phyloP scores from a whole-genome alignment of 2,888 invertebrate species.

The Parthenolecanium corni region DNA sequence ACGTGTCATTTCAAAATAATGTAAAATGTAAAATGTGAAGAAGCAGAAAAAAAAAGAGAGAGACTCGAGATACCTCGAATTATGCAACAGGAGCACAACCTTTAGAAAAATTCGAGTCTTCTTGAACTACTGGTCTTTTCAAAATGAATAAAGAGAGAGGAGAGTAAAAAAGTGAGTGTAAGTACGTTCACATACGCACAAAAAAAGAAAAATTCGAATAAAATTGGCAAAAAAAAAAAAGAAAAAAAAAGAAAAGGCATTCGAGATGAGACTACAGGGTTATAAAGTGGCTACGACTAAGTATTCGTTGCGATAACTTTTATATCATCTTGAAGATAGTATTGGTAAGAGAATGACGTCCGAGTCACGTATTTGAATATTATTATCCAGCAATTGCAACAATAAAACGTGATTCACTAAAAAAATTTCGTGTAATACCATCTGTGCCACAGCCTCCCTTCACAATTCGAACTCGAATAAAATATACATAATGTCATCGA shows the following conservation, averaged over 20 bases:
- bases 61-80: too few relatives aligned
- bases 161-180: too few relatives aligned
- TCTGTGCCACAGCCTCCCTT: not conserved
- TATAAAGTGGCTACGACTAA: too few relatives aligned
- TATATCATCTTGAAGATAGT: not conserved
- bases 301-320: not conserved
- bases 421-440: slow-evolving; percentile 18
- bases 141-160: too few relatives aligned
- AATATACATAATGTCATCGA: too few relatives aligned
- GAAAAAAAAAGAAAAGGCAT: not conserved
- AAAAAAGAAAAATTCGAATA: too few relatives aligned
- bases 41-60: too few relatives aligned
- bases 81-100: too few relatives aligned
- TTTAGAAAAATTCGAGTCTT: too few relatives aligned
- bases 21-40: not conserved
- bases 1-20: slow-evolving; percentile 15
- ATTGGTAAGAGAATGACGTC: slow-evolving; percentile 8
- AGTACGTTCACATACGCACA: too few relatives aligned
- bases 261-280: not conserved
- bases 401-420: slow-evolving; percentile 26
- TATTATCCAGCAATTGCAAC: slow-evolving; percentile 7
- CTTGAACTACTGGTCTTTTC: too few relatives aligned
- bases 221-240: too few relatives aligned
- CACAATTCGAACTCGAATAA: slow-evolving; percentile 8
- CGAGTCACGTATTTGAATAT: slow-evolving; percentile 20